Base-by-base conservation (phyloP, 2,797 vertebrate genomes). In the Ptychobarbus kaznakovi region DNA sequence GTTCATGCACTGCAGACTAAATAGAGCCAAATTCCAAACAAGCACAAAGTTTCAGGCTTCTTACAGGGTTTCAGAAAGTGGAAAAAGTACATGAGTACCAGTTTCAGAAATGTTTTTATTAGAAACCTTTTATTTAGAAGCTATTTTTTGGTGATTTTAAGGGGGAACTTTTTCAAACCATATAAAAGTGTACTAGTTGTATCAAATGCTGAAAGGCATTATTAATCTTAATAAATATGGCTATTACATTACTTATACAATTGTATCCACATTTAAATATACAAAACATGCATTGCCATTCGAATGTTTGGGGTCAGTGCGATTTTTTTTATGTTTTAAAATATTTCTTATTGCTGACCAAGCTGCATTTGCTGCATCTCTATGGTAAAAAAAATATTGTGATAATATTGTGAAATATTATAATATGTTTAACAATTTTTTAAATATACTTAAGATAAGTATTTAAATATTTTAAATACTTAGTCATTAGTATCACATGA, bases 11-110 rank as follows among this genome's bases (percentile, higher is more conserved):
- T 68, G 13, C 16, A 68, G 81, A 8, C 56, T 35, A 83, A 68
- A 80, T 42, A 10, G 1, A 38, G 44, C 51, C 68, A 72, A 72
- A 58, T 5, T 16, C n/a, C 44, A 51, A 68, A 58, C 46, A 78
- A 78, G 25, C 46, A 40, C 15, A 82, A 82, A 1, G 44, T 78
- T 84, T 78, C 18, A 13, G 46, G 61, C 35, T 77, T 68, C 10
- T 40, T 74, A 68, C 44, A 70, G 15, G 35, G 22, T 16, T 56
- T 10, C 6, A n/a, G 72, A 66, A 83, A 51, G 63, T 84, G 18
- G 8, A 56, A 65, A 53, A 84, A 16, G 10, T n/a, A 35, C 22
- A 74, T 61, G 16, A 46, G 40, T 1, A 4, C 63, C 28, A 18
- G 49, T 32, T 2, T 32, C n/a, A 20, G 46, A 73, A 28, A 22